Evolutionary conservation across 2,888 invertebrate species (phyloP).

Genomic region (Drosophila niveifrons): DNA sequence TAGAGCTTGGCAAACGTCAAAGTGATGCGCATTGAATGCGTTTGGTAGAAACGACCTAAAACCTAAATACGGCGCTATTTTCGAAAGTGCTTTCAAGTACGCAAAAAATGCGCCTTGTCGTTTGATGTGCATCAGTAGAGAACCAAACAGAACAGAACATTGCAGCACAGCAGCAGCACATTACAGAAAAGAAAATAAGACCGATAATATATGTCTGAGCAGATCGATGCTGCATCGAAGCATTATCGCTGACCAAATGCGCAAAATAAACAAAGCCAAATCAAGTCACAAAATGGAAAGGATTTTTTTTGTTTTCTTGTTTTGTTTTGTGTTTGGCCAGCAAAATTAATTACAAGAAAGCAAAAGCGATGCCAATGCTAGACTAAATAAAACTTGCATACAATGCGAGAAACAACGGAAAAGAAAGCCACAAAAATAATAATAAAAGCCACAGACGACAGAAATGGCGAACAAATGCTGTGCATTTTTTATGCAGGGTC

Average conservation of each 20-base stretch:
- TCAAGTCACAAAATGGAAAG: slow-evolving; percentile 39
- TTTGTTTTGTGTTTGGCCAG: neutral
- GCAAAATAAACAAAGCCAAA: slow-evolving; percentile 55
- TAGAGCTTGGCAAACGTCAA: slow-evolving; percentile 71
- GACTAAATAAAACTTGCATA: slow-evolving; percentile 10
- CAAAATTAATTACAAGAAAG: slow-evolving; percentile 28
- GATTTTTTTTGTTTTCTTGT: slow-evolving; percentile 13
- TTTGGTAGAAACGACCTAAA: slow-evolving; percentile 69
- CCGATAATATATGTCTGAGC: slow-evolving; percentile 6
- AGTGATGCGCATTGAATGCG: slow-evolving; percentile 72
- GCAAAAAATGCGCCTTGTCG: slow-evolving; percentile 67
- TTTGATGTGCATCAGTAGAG: slow-evolving; percentile 55
- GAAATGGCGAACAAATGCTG: slow-evolving; percentile 42
- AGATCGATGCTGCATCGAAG: slow-evolving; percentile 3
- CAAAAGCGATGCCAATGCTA: neutral
- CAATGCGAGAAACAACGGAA: neutral
- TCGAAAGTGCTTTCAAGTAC: slow-evolving; percentile 68
- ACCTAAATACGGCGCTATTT: slow-evolving; percentile 77
- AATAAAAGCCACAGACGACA: slow-evolving; percentile 35
- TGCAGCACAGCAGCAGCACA: slow-evolving; percentile 5
- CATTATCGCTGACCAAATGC: slow-evolving; percentile 42
- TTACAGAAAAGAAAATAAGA: neutral
- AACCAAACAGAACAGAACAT: neutral
- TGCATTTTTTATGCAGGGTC: slow-evolving; percentile 62
- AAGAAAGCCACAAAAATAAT: slow-evolving; percentile 27